Conservation (phyloP, 2,888 invertebrate genomes). For the Parapristionchus giblindavisi region DNA sequence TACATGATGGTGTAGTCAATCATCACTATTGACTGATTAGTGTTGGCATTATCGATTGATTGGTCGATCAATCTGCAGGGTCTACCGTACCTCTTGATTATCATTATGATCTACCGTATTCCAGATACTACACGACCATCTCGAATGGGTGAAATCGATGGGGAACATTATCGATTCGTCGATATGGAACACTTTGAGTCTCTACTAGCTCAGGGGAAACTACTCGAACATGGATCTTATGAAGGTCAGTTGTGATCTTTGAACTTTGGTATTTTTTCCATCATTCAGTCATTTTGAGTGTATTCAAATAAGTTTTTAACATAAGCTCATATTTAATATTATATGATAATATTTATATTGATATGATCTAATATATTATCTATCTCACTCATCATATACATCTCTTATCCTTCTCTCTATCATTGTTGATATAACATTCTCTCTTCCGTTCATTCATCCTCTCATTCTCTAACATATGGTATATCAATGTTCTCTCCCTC, state of each 20-base stretch:
- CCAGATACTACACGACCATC: slow-evolving; percentile 76
- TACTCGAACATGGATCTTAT: slow-evolving; percentile 77
- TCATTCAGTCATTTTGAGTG: too few species aligned
- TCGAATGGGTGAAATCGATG: slow-evolving; percentile 76
- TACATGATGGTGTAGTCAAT: too few species aligned
- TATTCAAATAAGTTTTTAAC: too few species aligned
- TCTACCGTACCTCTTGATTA: background rate
- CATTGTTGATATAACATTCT: background rate
- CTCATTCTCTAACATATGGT: background rate
- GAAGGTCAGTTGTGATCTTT: background rate
- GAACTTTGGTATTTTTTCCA: background rate
- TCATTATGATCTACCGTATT: slow-evolving; percentile 40
- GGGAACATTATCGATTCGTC: slow-evolving; percentile 77
- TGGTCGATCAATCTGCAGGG: background rate
- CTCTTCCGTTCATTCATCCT: slow-evolving; percentile 1
- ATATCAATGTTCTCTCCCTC: background rate
- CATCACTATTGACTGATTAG: background rate
- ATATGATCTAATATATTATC: background rate
- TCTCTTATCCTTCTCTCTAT: background rate
- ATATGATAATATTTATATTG: too few species aligned
- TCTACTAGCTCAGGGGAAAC: slow-evolving; percentile 74
- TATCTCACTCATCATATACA: background rate
- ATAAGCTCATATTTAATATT: too few species aligned
- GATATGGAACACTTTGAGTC: slow-evolving; percentile 74
- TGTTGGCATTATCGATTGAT: background rate